These are phyloP conservation scores for Trissoscelio sp. DNA, from an alignment of 2,888 invertebrate species.

Conservation along the genomic window DNA sequence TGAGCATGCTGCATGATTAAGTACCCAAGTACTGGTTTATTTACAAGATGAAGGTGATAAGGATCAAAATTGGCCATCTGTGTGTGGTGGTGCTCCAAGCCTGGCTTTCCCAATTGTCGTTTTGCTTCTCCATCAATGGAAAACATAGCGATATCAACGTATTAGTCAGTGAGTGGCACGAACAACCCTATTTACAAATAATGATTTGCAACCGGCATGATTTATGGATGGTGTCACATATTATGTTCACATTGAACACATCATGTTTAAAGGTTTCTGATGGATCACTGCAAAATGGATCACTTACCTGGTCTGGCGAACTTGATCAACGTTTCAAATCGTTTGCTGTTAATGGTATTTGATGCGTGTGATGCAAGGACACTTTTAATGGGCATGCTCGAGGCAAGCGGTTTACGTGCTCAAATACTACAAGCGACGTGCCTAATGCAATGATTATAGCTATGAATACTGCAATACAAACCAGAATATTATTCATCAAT, in stretches of 20 bases:
- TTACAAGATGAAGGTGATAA: constrained; percentile 63
- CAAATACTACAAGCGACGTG: constrained; percentile 47
- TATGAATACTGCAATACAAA: constrained; percentile 5
- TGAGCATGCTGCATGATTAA: constrained; percentile 59
- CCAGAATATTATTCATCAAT: constrained; percentile 1
- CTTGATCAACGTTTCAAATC: constrained; percentile 43
- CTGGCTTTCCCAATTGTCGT: constrained; percentile 36
- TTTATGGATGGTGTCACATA: constrained; percentile 26
- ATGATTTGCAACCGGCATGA: constrained; percentile 63
- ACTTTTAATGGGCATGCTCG: constrained; percentile 51
- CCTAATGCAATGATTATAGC: constrained; percentile 51
- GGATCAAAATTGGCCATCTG: constrained; percentile 34
- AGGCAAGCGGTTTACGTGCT: constrained; percentile 52
- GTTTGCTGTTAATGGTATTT: constrained; percentile 41
- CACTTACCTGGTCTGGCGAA: constrained; percentile 25
- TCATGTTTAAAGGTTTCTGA: neutral
- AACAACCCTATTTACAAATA: constrained; percentile 71
- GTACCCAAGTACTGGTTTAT: constrained; percentile 40
- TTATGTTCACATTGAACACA: neutral
- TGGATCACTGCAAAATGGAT: neutral
- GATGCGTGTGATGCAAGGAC: constrained; percentile 37
- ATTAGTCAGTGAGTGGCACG: constrained; percentile 79
- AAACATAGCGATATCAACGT: constrained; percentile 68
- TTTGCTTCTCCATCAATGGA: constrained; percentile 20
- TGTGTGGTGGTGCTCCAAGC: too few relatives aligned